Percentiles rank a stretch among this genome's conserved stretches.
phyloP scores from a whole-genome alignment of 2,113 vertebrate genomes.

The Phalacrocorax brasilianus region DNA sequence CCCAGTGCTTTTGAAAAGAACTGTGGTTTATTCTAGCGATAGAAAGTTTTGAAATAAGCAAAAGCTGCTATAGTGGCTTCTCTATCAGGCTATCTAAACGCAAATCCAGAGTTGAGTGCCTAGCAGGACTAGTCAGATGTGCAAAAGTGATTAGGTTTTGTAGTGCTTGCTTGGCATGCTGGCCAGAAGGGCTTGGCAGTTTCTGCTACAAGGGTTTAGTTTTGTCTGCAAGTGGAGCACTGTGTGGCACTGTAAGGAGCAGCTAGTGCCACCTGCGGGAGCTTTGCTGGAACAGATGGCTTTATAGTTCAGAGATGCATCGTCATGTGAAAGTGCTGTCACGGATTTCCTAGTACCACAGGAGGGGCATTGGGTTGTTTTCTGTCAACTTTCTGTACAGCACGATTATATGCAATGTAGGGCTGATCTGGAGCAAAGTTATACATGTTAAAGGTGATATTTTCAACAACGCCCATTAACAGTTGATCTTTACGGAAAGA shows the following conservation, averaged over 20 bases:
- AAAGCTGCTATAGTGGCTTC: neutral
- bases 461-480: neutral
- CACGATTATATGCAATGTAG: rapidly evolving
- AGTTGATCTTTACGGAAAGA: neutral
- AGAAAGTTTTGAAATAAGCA: neutral
- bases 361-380: rapidly evolving
- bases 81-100: neutral
- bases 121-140: neutral
- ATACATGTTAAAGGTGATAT: rapidly evolving
- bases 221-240: too few species aligned
- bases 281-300: neutral
- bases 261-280: conserved; percentile 44
- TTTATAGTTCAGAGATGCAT: rapidly evolving
- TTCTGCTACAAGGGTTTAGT: rapidly evolving
- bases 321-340: rapidly evolving
- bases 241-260: neutral
- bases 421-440: neutral
- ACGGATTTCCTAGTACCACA: rapidly evolving
- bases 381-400: neutral
- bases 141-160: neutral
- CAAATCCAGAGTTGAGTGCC: neutral
- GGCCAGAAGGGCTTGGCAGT: neutral
- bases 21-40: neutral
- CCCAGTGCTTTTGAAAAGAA: neutral
- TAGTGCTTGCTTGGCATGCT: neutral